Evolutionary conservation across 1,140 invertebrate species (phyloP), one percentile per base, ranked within the genome.

Genomic region (Drosophila subpulchrella): DNA sequence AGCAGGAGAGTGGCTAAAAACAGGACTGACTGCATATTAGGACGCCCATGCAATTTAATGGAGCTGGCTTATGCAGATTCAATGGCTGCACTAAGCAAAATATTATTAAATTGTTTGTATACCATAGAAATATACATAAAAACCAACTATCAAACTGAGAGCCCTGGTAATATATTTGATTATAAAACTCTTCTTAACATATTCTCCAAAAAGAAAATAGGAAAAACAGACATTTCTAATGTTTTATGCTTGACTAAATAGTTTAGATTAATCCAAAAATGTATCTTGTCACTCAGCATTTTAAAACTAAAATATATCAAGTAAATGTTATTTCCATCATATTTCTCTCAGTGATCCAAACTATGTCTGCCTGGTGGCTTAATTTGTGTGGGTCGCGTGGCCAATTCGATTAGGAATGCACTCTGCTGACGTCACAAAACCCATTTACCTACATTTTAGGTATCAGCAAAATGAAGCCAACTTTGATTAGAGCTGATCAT

Each of bases 1-100:
- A 59, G 60, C 38, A 59, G 60, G 60, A 62, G 38, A 65, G 47
- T 65, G 60, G 65, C 65, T 68, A 44, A 55, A 70, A 81, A 81
- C 79, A 81, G 79, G 79, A 81, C 79, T 82, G 79, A 82, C 74
- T 68, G 74, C 79, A 77, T 82, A 77, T 63, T 58, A 70, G 74
- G 71, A 81, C 79, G 79, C 79, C 79, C 79, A 81, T 80, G 78
- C 70, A 60, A 46, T 72, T 63, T 41, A 47, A 38, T 62, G 57
- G 42, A 36, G 13, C 61, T 36, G 46, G 67, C 66, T 78, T 68
- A 79, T 62, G 56, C 62, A 67, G 61, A 70, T 70, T 24, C 61
- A 67, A 38, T 53, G 24, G 30, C 36, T 44, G 24, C 62, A 68
- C 66, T 32, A 13, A 0, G 34, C 39, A 32, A 70, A 55, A 34